A percentile compares a stretch with the other conserved stretches of the same genome.
phyloP scores from a whole-genome alignment of 2,888 invertebrate genomes.

The Oligia strigilis region DNA sequence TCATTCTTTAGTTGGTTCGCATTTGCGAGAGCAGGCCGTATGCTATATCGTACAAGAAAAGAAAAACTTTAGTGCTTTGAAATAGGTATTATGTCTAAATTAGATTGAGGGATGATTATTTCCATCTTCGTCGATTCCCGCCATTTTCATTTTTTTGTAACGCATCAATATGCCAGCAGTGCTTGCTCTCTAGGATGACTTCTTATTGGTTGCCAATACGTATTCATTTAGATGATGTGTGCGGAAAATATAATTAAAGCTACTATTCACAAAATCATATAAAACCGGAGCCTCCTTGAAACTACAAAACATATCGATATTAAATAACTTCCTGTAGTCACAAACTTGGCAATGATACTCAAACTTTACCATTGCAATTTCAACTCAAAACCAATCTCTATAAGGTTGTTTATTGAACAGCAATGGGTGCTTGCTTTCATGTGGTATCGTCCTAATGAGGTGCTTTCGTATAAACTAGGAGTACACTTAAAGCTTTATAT shows the following conservation, averaged over 20 bases:
- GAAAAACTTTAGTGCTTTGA: neutral
- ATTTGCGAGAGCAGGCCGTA: neutral
- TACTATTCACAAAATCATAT: neutral
- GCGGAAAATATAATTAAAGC: neutral
- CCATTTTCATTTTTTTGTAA: neutral
- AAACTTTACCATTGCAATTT: conserved; percentile 16
- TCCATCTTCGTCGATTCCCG: neutral
- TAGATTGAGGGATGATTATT: neutral
- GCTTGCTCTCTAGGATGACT: neutral
- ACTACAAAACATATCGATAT: conserved; percentile 48
- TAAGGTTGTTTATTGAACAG: conserved; percentile 32
- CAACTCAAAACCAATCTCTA: neutral
- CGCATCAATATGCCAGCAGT: neutral
- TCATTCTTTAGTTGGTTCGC: neutral
- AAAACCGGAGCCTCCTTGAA: neutral
- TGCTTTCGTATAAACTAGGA: conserved; percentile 66
- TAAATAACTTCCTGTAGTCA: conserved; percentile 43
- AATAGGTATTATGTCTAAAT: neutral
- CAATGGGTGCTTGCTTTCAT: conserved; percentile 38
- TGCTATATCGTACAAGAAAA: neutral
- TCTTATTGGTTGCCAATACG: neutral
- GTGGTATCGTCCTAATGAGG: conserved; percentile 68
- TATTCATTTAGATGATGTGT: neutral
- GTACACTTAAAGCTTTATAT: conserved; percentile 65
- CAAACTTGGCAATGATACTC: conserved; percentile 44